phyloP scores from a whole-genome alignment of 2,113 vertebrate species.

The Neotoma lepida region DNA sequence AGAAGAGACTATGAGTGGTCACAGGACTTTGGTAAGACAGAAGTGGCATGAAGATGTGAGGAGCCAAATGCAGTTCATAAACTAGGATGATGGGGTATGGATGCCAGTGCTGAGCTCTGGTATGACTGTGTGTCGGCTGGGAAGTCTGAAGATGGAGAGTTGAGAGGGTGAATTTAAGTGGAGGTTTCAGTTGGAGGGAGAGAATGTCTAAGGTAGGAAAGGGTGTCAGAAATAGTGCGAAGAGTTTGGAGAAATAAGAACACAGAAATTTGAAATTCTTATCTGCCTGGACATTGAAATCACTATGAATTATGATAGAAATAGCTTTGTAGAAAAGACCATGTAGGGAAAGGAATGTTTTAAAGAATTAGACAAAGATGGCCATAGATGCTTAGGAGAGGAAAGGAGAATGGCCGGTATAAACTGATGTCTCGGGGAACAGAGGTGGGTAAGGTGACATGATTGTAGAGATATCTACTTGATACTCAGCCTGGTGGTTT shows the following conservation, averaged over 20 bases:
- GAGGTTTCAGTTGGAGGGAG: background rate
- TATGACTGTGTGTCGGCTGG: background rate
- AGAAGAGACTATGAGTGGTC: background rate
- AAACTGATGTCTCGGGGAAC: background rate
- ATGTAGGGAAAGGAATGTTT: background rate
- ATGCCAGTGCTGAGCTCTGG: rapidly evolving
- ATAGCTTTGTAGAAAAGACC: background rate
- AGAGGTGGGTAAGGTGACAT: background rate
- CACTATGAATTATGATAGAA: background rate
- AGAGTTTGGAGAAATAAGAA: background rate
- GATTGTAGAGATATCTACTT: rapidly evolving
- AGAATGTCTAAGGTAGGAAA: background rate
- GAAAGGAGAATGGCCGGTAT: background rate
- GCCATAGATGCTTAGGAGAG: background rate
- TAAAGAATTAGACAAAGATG: background rate
- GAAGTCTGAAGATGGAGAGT: background rate
- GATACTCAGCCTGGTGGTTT: background rate
- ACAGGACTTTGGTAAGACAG: background rate
- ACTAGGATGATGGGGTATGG: background rate
- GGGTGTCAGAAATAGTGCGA: background rate
- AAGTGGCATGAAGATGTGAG: background rate
- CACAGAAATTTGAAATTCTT: background rate
- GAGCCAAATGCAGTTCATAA: background rate
- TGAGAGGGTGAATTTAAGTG: background rate
- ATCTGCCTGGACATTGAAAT: background rate